Base-by-base conservation (phyloP, 1,140 invertebrate genomes). In the Himalopsyche phryganea region DNA sequence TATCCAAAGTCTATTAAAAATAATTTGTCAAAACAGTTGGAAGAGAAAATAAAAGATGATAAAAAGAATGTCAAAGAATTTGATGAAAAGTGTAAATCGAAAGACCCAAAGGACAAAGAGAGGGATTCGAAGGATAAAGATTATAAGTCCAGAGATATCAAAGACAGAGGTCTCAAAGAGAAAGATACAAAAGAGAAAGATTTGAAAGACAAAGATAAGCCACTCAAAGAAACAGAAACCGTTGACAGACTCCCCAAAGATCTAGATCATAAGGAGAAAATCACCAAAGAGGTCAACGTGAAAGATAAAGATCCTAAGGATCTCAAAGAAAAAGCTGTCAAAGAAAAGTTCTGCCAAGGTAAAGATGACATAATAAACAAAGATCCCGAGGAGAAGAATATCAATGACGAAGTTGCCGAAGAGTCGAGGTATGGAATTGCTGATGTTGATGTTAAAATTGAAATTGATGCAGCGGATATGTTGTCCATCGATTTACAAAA, bases 41-140 rank as follows among this genome's bases (percentile, higher is more conserved):
- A 80, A 72, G 78, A 77, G 60, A 80, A 80, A 73, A 77, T 77
- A 41, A 80, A 75, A 71, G 78, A 80, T 57, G 79, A 81, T 46
- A 80, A 77, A 66, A 80, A 77, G 65, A 72, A 71, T 66, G 72
- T 75, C 1, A 77, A 74, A 66, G 73, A 75, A 7, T 68, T 69
- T 5, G 76, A 78, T 66, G 71, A 75, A 11, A 60, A 60, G 33
- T 67, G 66, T 65, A 63, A 52, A 28, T 33, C 6, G 66, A 71
- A 63, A 46, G 65, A 28, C 71, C 72, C 62, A 65, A 68, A 23
- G 14, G 47, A 58, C 46, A 33, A 56, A 32, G 73, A 76, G n/a
- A 64, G 35, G 35, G 74, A 73, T 44, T 32, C 23, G 10, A 38
- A 42, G 32, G 45, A 53, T 33, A 50, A 50, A 50, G 54, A 57